Base-by-base conservation (phyloP, 1,140 invertebrate species). In the Euschistus heros region DNA sequence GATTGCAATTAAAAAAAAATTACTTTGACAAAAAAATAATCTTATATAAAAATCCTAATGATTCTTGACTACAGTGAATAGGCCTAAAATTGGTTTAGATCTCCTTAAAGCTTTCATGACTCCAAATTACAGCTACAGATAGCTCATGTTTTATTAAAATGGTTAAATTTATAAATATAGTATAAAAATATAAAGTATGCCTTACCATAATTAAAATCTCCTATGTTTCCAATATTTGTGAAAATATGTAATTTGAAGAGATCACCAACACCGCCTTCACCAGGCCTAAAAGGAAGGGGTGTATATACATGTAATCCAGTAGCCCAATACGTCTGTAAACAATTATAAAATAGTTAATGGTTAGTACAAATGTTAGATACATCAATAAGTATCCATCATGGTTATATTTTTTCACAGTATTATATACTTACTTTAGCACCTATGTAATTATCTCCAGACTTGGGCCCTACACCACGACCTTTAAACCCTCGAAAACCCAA, bases 171-270 rank as follows among this genome's bases (percentile, higher is more conserved):
- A n/a, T 10, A 10, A 44, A 44, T 10, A 44, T 24, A 13, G 52
- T n/a, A 57, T 2, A 57, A 2, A 20, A 57, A 59, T 6, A 59
- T 27, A 27, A 27, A 24, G 30, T n/a, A 59, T 2, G 26, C 62
- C 67, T 63, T 66, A 68, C 66, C 62, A 13, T 42, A 22, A 20
- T 65, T 24, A 27, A 82, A 75, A 70, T 86, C 80, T 6, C 79
- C 80, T 63, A 91, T 78, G 73, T 89, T 91, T 62, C 92, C 92
- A 57, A 81, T 85, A 76, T 91, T 94, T 54, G 90, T 68, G 77
- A 95, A 96, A 46, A 87, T 80, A 74, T 95, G 92, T 10, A 88
- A 82, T 63, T 86, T 80, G 72, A 93, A 90, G 33, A 89, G 77
- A 65, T 92, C 86, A 3, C 87, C 88, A 69, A 94, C 84, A 27